A percentile compares a stretch with the other conserved stretches of the same genome.
Evolutionary conservation across 2,888 invertebrate species (phyloP).

Genomic region (Priocnemis perturbator): DNA sequence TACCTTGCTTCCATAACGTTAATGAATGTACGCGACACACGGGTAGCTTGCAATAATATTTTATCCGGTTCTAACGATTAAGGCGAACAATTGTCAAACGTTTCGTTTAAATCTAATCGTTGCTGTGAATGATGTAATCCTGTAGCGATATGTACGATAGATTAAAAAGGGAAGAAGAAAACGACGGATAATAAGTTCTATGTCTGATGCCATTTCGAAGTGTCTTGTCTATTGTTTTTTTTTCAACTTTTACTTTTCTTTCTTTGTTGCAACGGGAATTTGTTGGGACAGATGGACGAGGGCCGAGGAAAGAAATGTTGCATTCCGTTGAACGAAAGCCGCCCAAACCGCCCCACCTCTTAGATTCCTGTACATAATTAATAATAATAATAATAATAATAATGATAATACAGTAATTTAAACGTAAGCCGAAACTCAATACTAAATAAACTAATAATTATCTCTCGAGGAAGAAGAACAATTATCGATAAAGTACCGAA

Average conservation of each 20-base stretch:
- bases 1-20: background rate
- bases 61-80: background rate
- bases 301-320: slow-evolving; percentile 13
- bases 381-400: slow-evolving; percentile 9
- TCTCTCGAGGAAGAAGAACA: too few relatives aligned
- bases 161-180: background rate
- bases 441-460: too few relatives aligned
- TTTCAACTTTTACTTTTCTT: too few relatives aligned
- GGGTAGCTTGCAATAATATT: too few relatives aligned
- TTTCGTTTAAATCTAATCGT: background rate
- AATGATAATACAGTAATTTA: slow-evolving; percentile 10
- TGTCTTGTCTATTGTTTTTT: too few relatives aligned
- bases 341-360: slow-evolving; percentile 15
- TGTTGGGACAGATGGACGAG: background rate
- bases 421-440: too few relatives aligned
- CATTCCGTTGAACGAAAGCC: slow-evolving; percentile 21
- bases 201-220: background rate
- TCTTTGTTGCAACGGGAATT: background rate
- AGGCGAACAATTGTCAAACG: background rate
- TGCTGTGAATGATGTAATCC: background rate
- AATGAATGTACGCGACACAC: background rate
- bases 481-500: too few relatives aligned
- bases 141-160: background rate
- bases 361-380: slow-evolving; percentile 23
- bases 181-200: background rate